Percentiles rank a stretch among this genome's conserved stretches.
Conservation (phyloP, 2,113 vertebrate species). For the Phylloscopus whistleri region DNA sequence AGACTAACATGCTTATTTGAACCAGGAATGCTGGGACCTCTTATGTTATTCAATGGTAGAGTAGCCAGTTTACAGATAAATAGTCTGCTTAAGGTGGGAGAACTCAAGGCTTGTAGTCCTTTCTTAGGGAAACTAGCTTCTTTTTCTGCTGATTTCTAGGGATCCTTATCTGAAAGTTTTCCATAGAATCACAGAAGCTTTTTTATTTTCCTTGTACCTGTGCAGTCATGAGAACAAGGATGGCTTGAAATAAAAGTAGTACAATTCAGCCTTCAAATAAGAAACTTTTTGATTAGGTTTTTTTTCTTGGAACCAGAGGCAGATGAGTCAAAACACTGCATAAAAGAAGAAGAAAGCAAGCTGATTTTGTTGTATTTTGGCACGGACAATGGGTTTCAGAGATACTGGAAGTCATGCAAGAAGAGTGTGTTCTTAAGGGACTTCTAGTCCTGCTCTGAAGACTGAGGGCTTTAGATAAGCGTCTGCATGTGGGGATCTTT, state of each 20-base stretch:
- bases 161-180: neutral
- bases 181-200: neutral
- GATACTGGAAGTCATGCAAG: conserved; percentile 23
- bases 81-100: neutral
- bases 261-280: neutral
- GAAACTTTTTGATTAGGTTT: neutral
- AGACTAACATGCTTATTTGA: neutral
- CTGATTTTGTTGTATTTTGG: conserved; percentile 11
- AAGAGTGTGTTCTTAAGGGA: neutral
- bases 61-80: neutral
- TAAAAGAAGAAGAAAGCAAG: neutral
- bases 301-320: conserved; percentile 15
- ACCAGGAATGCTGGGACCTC: neutral
- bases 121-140: neutral
- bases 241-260: neutral
- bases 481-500: neutral
- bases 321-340: conserved; percentile 9
- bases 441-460: neutral
- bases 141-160: neutral
- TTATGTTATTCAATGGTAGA: neutral
- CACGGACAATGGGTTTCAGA: neutral
- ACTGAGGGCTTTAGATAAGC: conserved; percentile 22
- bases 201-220: neutral
- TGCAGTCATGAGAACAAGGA: neutral
- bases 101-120: neutral